Percentiles rank a stretch among this genome's conserved stretches.
phyloP scores from a whole-genome alignment of 2,888 invertebrate genomes.

The Caenorhabditis imperialis region DNA sequence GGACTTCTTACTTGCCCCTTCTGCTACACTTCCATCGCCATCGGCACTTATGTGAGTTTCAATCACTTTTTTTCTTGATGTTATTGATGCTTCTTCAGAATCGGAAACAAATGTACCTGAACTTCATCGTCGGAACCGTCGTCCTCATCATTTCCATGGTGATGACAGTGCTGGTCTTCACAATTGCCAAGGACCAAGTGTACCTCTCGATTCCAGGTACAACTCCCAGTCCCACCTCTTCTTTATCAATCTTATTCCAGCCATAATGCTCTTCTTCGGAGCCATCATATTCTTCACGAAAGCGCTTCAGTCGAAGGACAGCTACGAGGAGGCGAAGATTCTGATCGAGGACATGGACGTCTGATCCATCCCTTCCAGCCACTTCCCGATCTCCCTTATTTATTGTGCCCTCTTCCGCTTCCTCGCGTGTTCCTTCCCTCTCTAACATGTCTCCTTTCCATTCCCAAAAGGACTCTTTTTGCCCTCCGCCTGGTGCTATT shows the following conservation, averaged over 20 bases:
- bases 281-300: conserved; percentile 58
- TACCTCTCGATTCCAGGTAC: conserved; percentile 53
- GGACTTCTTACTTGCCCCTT: conserved; percentile 64
- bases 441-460: conserved; percentile 10
- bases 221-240: background rate
- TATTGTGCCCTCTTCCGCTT: conserved; percentile 16
- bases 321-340: conserved; percentile 54
- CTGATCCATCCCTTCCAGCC: conserved; percentile 3
- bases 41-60: conserved; percentile 61
- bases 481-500: conserved; percentile 38
- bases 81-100: conserved; percentile 17
- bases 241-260: conserved; percentile 10
- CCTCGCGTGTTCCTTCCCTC: conserved; percentile 2
- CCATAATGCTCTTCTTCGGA: conserved; percentile 52
- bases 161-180: conserved; percentile 41
- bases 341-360: conserved; percentile 52
- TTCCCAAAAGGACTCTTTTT: conserved; percentile 12
- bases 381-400: conserved; percentile 10
- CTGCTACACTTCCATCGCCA: conserved; percentile 61
- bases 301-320: conserved; percentile 52
- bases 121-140: conserved; percentile 47
- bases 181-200: conserved; percentile 51
- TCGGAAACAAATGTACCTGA: conserved; percentile 51
- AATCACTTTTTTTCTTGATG: too few relatives aligned
- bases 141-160: conserved; percentile 43